Evolutionary conservation across 2,113 vertebrate genomes (phyloP).

Genomic region (Nyctereutes procyonoides): DNA sequence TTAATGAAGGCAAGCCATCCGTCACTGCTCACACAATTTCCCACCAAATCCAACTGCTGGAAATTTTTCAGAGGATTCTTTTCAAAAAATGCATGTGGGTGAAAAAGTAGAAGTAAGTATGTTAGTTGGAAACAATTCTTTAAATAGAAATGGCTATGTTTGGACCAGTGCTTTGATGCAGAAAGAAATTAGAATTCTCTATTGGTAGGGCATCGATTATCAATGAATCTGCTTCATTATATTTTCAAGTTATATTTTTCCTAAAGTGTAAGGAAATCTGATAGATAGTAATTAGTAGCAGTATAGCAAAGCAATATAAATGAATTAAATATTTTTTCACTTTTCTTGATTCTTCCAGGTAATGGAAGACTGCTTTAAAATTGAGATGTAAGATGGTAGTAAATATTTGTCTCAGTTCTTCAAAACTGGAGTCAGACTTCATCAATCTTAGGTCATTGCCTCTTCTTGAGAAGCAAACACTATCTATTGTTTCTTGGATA

Average conservation of each 20-base stretch:
- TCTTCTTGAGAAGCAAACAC: not conserved
- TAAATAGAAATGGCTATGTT: not conserved
- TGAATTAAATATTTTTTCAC: not conserved
- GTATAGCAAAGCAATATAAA: not conserved
- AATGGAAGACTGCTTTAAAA: conserved; percentile 20
- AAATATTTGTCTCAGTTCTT: conserved; percentile 30
- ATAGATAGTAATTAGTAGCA: not conserved
- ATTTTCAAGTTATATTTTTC: conserved; percentile 24
- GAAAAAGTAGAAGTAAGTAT: conserved; percentile 19
- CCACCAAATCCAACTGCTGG: conserved; percentile 78
- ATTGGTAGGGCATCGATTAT: not conserved
- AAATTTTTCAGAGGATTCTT: conserved; percentile 67
- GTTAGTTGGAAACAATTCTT: not conserved
- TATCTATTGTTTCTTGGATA: not conserved
- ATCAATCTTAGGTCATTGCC: not conserved
- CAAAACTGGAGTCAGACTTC: not conserved
- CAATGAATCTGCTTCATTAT: not conserved
- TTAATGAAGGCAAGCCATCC: conserved; percentile 79
- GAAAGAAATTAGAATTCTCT: not conserved
- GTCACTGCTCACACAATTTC: conserved; percentile 75
- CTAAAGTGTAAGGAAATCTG: not conserved
- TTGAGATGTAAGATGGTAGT: not conserved
- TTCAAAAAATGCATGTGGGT: conserved; percentile 73
- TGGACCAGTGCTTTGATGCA: not conserved
- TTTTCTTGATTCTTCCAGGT: not conserved